phyloP scores from a whole-genome alignment of 2,113 vertebrate genomes.

The Pollachius pollachius region DNA sequence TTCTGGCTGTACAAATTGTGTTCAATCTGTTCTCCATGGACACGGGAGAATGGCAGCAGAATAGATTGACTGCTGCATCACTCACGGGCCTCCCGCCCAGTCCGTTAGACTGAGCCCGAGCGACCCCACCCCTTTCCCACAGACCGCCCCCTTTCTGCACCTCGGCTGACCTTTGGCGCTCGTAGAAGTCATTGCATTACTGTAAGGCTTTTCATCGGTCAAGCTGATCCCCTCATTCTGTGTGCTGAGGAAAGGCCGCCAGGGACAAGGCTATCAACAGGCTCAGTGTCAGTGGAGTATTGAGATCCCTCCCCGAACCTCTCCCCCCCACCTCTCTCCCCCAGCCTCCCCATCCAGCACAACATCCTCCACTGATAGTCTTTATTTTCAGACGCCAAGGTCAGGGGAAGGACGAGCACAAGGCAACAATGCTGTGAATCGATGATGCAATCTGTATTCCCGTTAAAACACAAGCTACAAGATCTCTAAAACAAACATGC shows the following conservation, averaged over 20 bases:
- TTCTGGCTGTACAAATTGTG: constrained; percentile 36
- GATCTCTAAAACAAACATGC: no score
- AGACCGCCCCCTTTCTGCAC: constrained; percentile 7
- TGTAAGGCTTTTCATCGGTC: no score
- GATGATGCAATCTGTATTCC: no score
- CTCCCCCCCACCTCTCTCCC: constrained; percentile 63
- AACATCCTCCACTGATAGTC: constrained; percentile 54
- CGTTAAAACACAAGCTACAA: no score
- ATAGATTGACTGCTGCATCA: constrained; percentile 21
- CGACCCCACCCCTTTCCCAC: constrained; percentile 13
- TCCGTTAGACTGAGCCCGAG: constrained; percentile 26
- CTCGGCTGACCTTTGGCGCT: no score
- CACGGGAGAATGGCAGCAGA: constrained; percentile 15
- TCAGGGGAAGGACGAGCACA: constrained; percentile 56
- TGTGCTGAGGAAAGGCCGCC: constrained; percentile 25
- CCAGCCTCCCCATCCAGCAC: constrained; percentile 59
- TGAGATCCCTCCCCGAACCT: constrained; percentile 23
- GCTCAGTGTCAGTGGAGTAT: no score
- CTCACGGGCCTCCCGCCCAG: constrained; percentile 31
- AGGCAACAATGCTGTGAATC: no score
- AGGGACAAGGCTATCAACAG: no score
- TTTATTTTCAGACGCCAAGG: constrained; percentile 58
- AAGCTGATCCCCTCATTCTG: neutral
- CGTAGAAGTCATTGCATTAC: no score
- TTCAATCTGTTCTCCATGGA: constrained; percentile 31